Evolutionary conservation across 2,888 invertebrate species (phyloP), one percentile per base, ranked within the genome.

Genomic region (Coenonympha glycerion): DNA sequence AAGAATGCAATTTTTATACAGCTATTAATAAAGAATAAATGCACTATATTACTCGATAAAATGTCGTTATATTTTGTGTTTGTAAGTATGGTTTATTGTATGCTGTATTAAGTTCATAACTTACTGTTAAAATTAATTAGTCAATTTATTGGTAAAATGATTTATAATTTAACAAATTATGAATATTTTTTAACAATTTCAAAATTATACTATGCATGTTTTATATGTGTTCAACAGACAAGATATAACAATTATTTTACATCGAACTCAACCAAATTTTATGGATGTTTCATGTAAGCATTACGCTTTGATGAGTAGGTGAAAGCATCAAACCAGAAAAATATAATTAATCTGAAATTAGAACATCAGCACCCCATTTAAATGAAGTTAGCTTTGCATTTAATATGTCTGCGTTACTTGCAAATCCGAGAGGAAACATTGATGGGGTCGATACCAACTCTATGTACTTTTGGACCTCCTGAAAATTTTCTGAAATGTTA

Each of bases 401-500:
- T 42, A 52, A 48, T n/a, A n/a, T 53, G 57, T 60, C 52, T 60
- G 49, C 56, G 47, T 56, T 58, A 54, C 61, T 58, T 57, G 66
- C 61, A 62, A 65, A 66, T 68, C 66, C 63, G 62, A 65, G 65
- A 66, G 68, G 68, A 68, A 69, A 67, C 68, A 68, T 71, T 66
- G 65, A 65, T 65, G 68, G 69, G 66, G 67, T 71, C 69, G 65
- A 59, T 63, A 61, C 64, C 59, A 63, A 61, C 65, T 66, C 60
- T 73, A 74, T 64, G 65, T 65, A 69, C 73, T 76, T 78, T 76
- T 69, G 69, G 71, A 66, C 60, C 66, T 73, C 64, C 84, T 84
- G 83, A 82, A 85, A 82, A 73, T 79, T 82, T 84, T 84, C 86
- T 76, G 87, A 85, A 86, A 84, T 63, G 72, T 75, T 78, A 64